A percentile compares a stretch with the other conserved stretches of the same genome.
Evolutionary conservation across 1,140 invertebrate genomes (phyloP).

Genomic region (Scaptomyza pallida): DNA sequence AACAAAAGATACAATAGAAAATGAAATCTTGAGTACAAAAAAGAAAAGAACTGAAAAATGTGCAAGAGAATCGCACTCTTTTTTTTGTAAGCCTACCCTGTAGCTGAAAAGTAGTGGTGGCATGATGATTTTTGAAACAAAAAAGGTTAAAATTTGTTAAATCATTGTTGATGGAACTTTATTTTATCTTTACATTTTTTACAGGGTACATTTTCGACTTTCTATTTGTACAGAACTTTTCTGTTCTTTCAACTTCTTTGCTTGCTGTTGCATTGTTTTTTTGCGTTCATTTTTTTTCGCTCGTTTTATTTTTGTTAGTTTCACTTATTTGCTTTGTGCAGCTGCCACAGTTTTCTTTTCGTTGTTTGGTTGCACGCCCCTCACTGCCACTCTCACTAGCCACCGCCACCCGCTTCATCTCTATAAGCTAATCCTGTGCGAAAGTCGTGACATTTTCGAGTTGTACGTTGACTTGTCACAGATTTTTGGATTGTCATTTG

Average conservation of each 20-base stretch:
- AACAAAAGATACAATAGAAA: constrained; percentile 35
- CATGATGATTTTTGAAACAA: background rate
- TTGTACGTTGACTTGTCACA: constrained; percentile 49
- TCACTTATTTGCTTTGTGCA: constrained; percentile 67
- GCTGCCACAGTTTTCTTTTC: constrained; percentile 59
- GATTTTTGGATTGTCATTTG: constrained; percentile 65
- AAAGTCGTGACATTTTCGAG: constrained; percentile 52
- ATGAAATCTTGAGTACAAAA: constrained; percentile 30
- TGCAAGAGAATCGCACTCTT: constrained; percentile 33
- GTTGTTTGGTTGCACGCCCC: constrained; percentile 7
- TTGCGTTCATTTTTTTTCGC: constrained; percentile 21
- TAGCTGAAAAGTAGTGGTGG: background rate
- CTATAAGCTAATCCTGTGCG: constrained; percentile 64
- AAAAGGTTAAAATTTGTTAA: background rate
- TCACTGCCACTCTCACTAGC: constrained; percentile 9
- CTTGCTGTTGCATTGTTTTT: constrained; percentile 7
- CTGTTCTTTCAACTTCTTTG: constrained; percentile 4
- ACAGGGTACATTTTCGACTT: background rate
- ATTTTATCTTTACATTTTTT: too few relatives aligned
- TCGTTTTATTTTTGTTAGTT: constrained; percentile 74
- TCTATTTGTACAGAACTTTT: too few relatives aligned
- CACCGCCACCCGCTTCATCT: background rate
- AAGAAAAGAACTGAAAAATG: constrained; percentile 61
- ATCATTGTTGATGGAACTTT: too few relatives aligned
- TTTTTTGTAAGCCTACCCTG: constrained; percentile 9